phyloP scores from a whole-genome alignment of 2,888 invertebrate species.

The Bombylius major region DNA sequence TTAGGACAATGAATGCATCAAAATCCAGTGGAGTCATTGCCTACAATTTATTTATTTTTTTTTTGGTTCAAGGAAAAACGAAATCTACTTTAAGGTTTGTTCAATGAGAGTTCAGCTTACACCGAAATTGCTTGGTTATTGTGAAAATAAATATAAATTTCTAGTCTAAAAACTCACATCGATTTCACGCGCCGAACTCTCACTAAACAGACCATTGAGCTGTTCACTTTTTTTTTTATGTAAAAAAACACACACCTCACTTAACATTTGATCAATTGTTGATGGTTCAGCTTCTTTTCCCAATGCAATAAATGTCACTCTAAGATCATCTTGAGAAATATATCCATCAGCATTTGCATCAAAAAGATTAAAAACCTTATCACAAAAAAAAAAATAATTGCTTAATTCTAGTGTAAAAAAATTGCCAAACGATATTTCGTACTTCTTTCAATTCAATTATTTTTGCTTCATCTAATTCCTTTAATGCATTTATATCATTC shows the following conservation, averaged over 20 bases:
- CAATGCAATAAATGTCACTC: constrained; percentile 47
- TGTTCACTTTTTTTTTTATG: too few relatives aligned
- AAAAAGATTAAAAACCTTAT: constrained; percentile 50
- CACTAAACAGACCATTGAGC: too few relatives aligned
- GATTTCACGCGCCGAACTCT: too few relatives aligned
- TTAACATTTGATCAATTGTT: constrained; percentile 46
- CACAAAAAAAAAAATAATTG: neutral
- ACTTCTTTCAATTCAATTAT: constrained; percentile 54
- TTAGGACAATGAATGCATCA: constrained; percentile 48
- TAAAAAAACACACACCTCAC: constrained; percentile 38
- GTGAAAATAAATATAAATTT: too few relatives aligned
- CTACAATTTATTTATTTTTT: constrained; percentile 16
- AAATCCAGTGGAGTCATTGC: constrained; percentile 47
- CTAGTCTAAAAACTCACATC: too few relatives aligned
- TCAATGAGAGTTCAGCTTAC: too few relatives aligned
- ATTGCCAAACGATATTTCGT: constrained; percentile 12
- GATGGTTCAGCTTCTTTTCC: constrained; percentile 46
- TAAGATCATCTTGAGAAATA: constrained; percentile 50
- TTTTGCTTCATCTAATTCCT: constrained; percentile 47
- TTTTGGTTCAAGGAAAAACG: too few relatives aligned
- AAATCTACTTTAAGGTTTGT: too few relatives aligned
- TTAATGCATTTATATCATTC: constrained; percentile 38
- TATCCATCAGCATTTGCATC: constrained; percentile 53
- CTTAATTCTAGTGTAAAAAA: neutral
- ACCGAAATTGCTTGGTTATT: too few relatives aligned